These are phyloP conservation scores for Dendrocincla fuliginosa DNA, from an alignment of 2,797 vertebrate species.

Conservation along the genomic window DNA sequence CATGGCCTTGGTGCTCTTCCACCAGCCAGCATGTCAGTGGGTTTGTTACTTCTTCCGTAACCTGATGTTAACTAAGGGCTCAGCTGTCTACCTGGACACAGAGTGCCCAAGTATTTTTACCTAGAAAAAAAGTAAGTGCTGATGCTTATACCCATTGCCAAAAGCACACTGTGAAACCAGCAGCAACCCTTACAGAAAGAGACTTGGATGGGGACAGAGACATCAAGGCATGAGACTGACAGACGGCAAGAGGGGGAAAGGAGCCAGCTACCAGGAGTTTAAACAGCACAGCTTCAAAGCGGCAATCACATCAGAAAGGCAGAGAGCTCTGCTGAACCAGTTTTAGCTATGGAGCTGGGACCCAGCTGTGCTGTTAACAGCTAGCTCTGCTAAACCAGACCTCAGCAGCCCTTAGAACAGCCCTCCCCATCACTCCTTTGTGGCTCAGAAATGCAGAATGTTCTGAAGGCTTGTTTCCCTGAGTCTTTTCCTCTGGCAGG, in stretches of 20 bases:
- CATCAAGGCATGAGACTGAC: neutral
- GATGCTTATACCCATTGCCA: neutral
- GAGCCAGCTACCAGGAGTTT: neutral
- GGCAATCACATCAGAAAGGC: neutral
- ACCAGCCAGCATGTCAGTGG: neutral
- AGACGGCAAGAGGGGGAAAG: neutral
- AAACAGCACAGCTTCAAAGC: neutral
- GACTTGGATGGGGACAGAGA: neutral
- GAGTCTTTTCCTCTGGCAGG: neutral
- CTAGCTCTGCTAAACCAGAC: neutral
- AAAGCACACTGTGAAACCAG: neutral
- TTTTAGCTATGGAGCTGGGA: neutral
- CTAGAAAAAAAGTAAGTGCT: neutral
- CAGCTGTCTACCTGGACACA: neutral
- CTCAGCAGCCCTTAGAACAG: neutral
- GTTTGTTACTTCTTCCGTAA: neutral
- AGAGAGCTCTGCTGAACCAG: neutral
- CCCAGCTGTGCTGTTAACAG: neutral
- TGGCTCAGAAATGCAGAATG: neutral
- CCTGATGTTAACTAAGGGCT: neutral
- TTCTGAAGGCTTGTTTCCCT: neutral
- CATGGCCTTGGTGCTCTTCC: fast-evolving
- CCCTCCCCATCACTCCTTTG: neutral
- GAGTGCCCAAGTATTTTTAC: neutral
- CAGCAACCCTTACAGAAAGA: neutral